Conservation (phyloP, 1,140 invertebrate species). For the Apolygus lucorum region DNA sequence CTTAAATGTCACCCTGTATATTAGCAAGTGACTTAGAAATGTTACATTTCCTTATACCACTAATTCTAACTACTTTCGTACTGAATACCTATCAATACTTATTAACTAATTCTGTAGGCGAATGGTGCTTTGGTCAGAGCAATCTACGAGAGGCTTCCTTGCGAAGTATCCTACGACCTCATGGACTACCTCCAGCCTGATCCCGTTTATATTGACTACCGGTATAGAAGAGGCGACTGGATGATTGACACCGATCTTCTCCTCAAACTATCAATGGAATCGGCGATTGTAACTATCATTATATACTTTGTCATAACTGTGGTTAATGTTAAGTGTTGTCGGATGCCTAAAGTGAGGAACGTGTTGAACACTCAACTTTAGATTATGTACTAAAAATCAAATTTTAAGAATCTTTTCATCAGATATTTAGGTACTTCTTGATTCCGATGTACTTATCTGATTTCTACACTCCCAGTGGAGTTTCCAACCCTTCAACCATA, state of each 20-base stretch:
- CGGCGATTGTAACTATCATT: conserved; percentile 26
- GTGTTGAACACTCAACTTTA: background rate
- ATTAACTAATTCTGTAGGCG: conserved; percentile 37
- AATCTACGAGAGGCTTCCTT: conserved; percentile 53
- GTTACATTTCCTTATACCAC: no score
- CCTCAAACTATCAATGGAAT: conserved; percentile 48
- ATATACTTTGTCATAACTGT: conserved; percentile 8
- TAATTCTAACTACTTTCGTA: no score
- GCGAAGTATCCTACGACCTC: conserved; percentile 58
- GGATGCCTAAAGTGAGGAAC: conserved; percentile 6
- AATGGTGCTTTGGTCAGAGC: conserved; percentile 49
- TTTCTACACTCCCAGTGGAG: no score
- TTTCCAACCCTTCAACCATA: no score
- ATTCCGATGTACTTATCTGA: no score
- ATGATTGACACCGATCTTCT: conserved; percentile 55
- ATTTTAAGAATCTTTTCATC: no score
- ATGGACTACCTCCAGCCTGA: conserved; percentile 62
- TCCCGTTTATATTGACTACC: conserved; percentile 41
- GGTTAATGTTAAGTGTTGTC: background rate
- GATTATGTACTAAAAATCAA: no score
- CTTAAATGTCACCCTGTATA: no score
- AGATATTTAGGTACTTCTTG: no score
- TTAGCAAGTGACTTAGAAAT: no score
- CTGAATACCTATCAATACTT: conserved; percentile 23
- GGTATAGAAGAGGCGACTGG: conserved; percentile 44